These are phyloP conservation scores for Blera fallax DNA, from an alignment of 2,888 invertebrate genomes.

Conservation along the genomic window DNA sequence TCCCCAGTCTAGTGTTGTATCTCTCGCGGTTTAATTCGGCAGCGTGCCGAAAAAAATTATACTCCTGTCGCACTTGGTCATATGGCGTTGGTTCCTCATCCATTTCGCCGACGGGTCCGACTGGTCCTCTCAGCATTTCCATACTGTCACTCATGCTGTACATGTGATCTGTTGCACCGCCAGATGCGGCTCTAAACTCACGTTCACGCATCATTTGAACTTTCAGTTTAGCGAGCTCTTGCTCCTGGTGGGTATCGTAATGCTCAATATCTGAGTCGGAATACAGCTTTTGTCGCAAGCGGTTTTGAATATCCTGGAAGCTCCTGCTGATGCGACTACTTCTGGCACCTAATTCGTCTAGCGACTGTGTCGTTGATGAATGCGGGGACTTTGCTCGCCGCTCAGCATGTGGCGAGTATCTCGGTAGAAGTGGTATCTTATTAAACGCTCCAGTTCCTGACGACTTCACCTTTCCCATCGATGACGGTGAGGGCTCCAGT, in stretches of 20 bases:
- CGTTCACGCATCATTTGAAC: conserved; percentile 76
- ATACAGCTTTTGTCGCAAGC: conserved; percentile 72
- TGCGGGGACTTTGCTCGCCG: conserved; percentile 34
- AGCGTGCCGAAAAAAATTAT: conserved; percentile 76
- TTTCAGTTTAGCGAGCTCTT: conserved; percentile 75
- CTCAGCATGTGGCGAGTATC: conserved; percentile 25
- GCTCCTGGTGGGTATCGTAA: conserved; percentile 75
- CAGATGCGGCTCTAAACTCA: conserved; percentile 75
- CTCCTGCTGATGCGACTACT: conserved; percentile 36
- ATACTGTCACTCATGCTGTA: conserved; percentile 65
- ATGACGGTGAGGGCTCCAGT: conserved; percentile 40
- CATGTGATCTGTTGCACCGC: conserved; percentile 33
- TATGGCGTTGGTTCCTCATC: conserved; percentile 34
- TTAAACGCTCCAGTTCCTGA: conserved; percentile 11
- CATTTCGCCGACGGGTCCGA: background rate
- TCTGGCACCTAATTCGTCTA: conserved; percentile 31
- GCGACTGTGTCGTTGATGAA: conserved; percentile 28
- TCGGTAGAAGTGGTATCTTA: conserved; percentile 10
- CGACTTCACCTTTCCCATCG: conserved; percentile 11
- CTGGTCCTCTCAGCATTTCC: conserved; percentile 44
- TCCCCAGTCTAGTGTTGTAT: conserved; percentile 43
- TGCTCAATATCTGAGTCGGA: conserved; percentile 76
- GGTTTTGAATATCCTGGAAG: conserved; percentile 50
- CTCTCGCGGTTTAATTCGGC: conserved; percentile 75
- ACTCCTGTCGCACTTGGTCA: conserved; percentile 70